A percentile compares a stretch with the other conserved stretches of the same genome.
Conservation (phyloP, 2,888 invertebrate species). For the Drepanosiphum platanoidis region DNA sequence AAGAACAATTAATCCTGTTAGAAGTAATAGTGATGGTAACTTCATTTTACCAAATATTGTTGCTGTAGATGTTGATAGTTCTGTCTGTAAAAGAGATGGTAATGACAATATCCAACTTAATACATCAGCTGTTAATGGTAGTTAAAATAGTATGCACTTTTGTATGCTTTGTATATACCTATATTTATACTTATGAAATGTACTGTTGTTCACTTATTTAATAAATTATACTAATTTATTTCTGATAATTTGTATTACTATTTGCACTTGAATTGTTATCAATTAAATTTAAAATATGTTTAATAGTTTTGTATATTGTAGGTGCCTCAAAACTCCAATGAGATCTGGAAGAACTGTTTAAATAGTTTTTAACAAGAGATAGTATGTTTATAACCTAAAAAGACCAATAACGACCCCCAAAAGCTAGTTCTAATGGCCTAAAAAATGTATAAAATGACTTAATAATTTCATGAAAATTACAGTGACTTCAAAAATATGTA, state of each 20-base stretch:
- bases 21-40: conserved; percentile 52
- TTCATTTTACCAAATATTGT: conserved; percentile 52
- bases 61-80: conserved; percentile 46
- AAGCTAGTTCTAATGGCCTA: too few relatives aligned
- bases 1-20: conserved; percentile 75
- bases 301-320: conserved; percentile 40
- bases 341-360: too few relatives aligned
- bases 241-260: conserved; percentile 22
- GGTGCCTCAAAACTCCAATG: too few relatives aligned
- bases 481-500: too few relatives aligned
- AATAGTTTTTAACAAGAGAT: too few relatives aligned
- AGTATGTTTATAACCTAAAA: too few relatives aligned
- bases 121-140: conserved; percentile 22
- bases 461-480: too few relatives aligned
- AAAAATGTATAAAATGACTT: too few relatives aligned
- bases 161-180: background rate
- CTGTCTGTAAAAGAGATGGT: conserved; percentile 30
- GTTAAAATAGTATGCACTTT: conserved; percentile 12
- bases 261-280: conserved; percentile 9
- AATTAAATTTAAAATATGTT: conserved; percentile 25
- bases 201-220: conserved; percentile 27
- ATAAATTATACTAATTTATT: conserved; percentile 33
- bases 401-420: too few relatives aligned
- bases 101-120: conserved; percentile 40
- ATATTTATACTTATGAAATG: background rate